Percentiles rank a stretch among this genome's conserved stretches.
Conservation (phyloP, 2,888 invertebrate genomes). For the Tetranychus truncatus region DNA sequence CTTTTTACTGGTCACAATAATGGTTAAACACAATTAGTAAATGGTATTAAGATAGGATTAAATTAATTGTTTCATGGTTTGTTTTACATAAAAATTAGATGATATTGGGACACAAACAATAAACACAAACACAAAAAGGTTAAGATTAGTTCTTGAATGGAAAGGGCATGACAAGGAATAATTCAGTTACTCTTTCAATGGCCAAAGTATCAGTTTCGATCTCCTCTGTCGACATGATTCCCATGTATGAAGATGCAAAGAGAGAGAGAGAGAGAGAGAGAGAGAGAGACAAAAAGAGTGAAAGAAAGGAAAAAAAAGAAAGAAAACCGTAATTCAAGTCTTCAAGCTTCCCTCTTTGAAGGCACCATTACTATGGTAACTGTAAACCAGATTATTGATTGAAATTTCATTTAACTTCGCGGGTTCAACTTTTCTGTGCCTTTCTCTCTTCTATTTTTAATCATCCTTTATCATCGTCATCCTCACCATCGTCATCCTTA, state of each 20-base stretch:
- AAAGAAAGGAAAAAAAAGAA: slow-evolving; percentile 4
- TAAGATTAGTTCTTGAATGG: not conserved
- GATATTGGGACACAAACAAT: too few species aligned
- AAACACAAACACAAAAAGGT: not conserved
- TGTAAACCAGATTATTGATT: not conserved
- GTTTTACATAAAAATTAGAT: too few species aligned
- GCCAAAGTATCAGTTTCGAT: slow-evolving; percentile 2
- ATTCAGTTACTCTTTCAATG: not conserved
- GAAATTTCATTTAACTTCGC: not conserved
- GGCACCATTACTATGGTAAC: not conserved
- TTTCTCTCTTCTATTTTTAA: not conserved
- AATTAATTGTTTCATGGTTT: too few species aligned
- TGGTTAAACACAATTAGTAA: too few species aligned
- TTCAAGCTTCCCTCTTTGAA: not conserved
- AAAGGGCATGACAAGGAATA: not conserved
- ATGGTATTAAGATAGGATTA: too few species aligned
- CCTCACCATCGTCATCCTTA: not conserved
- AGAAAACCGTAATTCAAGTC: not conserved
- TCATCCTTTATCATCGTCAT: not conserved
- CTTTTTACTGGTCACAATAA: too few species aligned
- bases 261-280: too few species aligned
- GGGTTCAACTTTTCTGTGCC: not conserved
- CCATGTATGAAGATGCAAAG: too few species aligned
- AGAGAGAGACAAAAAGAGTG: not conserved
- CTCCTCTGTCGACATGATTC: not conserved